phyloP scores from a whole-genome alignment of 30 jellyfish, hydroid and myxozoan genomes.

The Nemopilema nomurai region DNA sequence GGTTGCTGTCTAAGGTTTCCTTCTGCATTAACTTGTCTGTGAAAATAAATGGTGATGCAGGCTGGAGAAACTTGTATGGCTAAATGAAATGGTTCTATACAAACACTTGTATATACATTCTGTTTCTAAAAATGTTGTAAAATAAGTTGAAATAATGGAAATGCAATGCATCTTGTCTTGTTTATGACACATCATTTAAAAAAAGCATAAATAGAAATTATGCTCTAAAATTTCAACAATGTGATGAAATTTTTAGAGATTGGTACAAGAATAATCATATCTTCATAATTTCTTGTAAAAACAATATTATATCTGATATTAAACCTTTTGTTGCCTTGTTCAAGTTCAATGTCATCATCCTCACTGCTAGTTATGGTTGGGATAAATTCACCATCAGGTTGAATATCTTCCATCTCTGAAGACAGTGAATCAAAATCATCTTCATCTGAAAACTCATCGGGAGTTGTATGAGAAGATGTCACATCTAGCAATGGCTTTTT shows the following conservation, averaged over 20 bases:
- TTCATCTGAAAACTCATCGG: not conserved
- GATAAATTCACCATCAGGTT: conserved; percentile 27
- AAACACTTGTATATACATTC: not conserved
- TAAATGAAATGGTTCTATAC: not conserved
- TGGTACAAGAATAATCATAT: not conserved
- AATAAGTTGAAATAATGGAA: not conserved
- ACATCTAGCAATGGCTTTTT: conserved; percentile 21
- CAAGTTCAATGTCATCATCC: conserved; percentile 18
- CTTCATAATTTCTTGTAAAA: not conserved
- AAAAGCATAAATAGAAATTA: not conserved
- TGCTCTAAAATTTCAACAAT: not conserved
- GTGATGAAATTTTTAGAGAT: not conserved
- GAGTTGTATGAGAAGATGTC: conserved; percentile 11
- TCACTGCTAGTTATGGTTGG: conserved; percentile 21
- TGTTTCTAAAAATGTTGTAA: conserved; percentile 6
- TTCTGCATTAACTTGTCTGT: conserved; percentile 38
- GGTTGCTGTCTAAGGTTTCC: conserved; percentile 45
- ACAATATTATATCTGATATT: not conserved
- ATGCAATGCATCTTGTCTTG: not conserved
- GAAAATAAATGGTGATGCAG: not conserved
- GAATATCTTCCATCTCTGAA: not conserved
- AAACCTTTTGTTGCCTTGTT: conserved; percentile 22
- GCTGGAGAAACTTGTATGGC: not conserved
- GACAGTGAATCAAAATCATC: conserved; percentile 24
- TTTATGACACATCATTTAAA: not conserved